Percentiles rank a stretch among this genome's conserved stretches.
Conservation (phyloP, 2,113 vertebrate genomes). For the Megalops atlanticus region DNA sequence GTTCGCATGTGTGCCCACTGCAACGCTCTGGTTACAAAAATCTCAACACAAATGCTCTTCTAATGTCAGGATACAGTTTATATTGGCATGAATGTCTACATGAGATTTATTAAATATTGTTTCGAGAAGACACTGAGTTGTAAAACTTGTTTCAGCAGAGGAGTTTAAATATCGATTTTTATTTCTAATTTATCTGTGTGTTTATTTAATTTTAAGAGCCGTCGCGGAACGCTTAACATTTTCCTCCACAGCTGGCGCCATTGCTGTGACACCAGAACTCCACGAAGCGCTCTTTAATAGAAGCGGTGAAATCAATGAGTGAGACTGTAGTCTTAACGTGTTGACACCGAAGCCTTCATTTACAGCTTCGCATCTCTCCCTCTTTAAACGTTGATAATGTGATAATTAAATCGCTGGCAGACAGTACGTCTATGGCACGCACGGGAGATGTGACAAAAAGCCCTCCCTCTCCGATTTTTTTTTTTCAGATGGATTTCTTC, state of each 20-base stretch:
- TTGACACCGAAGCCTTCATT: conserved; percentile 65
- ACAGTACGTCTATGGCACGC: conserved; percentile 81
- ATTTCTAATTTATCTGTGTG: too few relatives aligned
- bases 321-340: conserved; percentile 62
- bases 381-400: conserved; percentile 82
- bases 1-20: too few relatives aligned
- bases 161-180: too few relatives aligned
- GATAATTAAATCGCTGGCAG: conserved; percentile 89
- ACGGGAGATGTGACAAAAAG: conserved; percentile 58
- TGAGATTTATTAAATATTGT: too few relatives aligned
- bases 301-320: conserved; percentile 44
- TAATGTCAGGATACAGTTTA: too few relatives aligned
- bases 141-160: too few relatives aligned
- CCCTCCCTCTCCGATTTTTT: conserved; percentile 27
- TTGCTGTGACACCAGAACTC: conserved; percentile 8
- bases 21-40: too few relatives aligned
- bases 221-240: too few relatives aligned
- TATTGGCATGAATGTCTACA: too few relatives aligned
- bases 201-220: too few relatives aligned
- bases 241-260: not conserved
- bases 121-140: too few relatives aligned
- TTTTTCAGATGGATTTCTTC: conserved; percentile 49
- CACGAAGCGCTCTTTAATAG: conserved; percentile 45
- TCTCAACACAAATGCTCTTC: too few relatives aligned
- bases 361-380: conserved; percentile 74